Evolutionary conservation across 2,888 invertebrate species (phyloP).

Genomic region (Ophioninae sp.): DNA sequence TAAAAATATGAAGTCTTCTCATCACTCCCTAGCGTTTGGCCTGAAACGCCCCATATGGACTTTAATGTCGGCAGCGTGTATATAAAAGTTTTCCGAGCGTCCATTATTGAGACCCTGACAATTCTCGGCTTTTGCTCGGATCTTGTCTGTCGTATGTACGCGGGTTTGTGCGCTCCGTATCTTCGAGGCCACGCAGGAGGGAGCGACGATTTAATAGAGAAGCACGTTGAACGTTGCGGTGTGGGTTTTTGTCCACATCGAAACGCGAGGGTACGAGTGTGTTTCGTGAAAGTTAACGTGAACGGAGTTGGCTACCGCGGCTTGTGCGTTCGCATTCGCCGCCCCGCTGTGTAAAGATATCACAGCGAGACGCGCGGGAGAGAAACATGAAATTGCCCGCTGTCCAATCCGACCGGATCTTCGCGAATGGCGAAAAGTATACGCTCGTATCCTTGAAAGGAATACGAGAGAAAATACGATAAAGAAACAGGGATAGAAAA

Average conservation of each 20-base stretch:
- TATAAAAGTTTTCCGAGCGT: constrained; percentile 72
- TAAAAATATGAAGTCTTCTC: neutral
- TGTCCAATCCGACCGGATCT: constrained; percentile 53
- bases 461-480: neutral
- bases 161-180: constrained; percentile 36
- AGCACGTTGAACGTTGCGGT: neutral
- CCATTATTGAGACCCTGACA: constrained; percentile 73
- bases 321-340: neutral
- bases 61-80: neutral
- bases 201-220: constrained; percentile 41
- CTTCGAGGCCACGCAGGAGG: constrained; percentile 42
- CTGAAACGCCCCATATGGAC: neutral
- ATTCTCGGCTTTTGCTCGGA: constrained; percentile 57
- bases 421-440: constrained; percentile 36
- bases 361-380: constrained; percentile 20
- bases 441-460: neutral
- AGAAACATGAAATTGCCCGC: constrained; percentile 50
- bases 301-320: constrained; percentile 46
- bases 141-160: constrained; percentile 18
- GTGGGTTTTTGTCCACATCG: constrained; percentile 34
- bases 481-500: neutral
- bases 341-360: constrained; percentile 42
- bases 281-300: constrained; percentile 56
- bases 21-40: neutral
- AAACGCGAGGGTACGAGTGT: constrained; percentile 46